Conservation (phyloP, 2,797 vertebrate genomes). For the Poliocrania exsul region DNA sequence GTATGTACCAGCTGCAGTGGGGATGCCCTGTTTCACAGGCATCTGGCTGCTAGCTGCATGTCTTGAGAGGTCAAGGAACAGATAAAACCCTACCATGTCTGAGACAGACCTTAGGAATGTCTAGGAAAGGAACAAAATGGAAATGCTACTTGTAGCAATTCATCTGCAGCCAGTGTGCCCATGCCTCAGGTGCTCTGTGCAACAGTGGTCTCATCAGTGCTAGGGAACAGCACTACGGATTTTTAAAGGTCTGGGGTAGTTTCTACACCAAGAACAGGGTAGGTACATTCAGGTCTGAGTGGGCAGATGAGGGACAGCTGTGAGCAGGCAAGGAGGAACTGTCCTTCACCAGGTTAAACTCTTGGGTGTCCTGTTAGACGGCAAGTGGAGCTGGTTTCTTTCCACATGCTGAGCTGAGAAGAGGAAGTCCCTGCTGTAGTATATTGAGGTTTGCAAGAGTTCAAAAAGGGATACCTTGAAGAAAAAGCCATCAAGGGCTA, state of each 20-base stretch:
- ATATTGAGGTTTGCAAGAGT: neutral
- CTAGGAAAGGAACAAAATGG: neutral
- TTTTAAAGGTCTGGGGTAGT: neutral
- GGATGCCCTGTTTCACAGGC: neutral
- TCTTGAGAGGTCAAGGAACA: accelerated
- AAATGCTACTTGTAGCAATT: neutral
- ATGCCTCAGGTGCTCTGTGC: neutral
- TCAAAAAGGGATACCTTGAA: constrained; percentile 29
- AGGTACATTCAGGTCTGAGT: neutral
- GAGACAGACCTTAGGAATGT: neutral
- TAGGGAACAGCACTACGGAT: neutral
- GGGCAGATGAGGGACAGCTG: neutral
- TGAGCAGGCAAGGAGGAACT: neutral
- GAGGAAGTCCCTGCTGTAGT: neutral
- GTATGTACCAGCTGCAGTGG: neutral
- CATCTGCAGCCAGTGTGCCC: neutral
- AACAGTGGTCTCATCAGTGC: neutral
- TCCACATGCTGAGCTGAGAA: neutral
- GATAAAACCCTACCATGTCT: neutral
- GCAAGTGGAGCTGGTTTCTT: neutral
- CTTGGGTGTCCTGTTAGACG: neutral
- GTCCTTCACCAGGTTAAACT: neutral
- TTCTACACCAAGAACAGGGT: neutral
- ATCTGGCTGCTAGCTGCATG: neutral
- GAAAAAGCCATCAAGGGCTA: constrained; percentile 26